phyloP scores from a whole-genome alignment of 2,797 vertebrate genomes.

The Percopsis omiscomaycus region DNA sequence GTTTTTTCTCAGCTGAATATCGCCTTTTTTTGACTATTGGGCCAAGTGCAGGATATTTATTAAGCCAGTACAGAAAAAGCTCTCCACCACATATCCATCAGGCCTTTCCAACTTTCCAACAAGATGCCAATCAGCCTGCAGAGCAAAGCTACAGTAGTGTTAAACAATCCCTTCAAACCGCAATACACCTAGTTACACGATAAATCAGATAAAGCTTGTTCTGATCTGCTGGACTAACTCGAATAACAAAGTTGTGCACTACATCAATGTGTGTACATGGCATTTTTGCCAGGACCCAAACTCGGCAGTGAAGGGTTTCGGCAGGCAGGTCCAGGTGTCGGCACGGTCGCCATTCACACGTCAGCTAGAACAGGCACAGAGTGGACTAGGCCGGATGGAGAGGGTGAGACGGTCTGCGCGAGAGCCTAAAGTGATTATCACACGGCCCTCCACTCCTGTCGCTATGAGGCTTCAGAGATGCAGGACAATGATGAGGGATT shows the following conservation, averaged over 20 bases:
- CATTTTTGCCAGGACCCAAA: no score
- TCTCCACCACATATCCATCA: not conserved
- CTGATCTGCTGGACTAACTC: no score
- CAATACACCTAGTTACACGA: no score
- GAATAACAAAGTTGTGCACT: no score
- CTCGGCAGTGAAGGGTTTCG: not conserved
- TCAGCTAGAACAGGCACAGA: not conserved
- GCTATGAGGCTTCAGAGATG: not conserved
- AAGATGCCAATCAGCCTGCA: no score
- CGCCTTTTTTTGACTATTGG: not conserved
- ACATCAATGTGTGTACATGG: no score
- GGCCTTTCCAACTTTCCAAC: no score
- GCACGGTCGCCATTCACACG: conserved; percentile 11
- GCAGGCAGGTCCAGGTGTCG: conserved; percentile 14
- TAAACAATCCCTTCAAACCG: no score
- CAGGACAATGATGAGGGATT: conserved; percentile 23
- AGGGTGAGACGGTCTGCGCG: conserved; percentile 4
- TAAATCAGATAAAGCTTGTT: no score
- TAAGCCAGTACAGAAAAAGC: not conserved
- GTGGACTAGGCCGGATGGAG: not conserved
- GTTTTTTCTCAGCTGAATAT: not conserved
- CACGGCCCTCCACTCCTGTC: conserved; percentile 9
- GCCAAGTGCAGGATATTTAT: not conserved
- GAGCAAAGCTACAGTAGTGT: no score
- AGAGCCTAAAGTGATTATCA: conserved; percentile 9